Evolutionary conservation across 30 jellyfish, hydroid and myxozoan genomes (phyloP).

Genomic region (Mastigias papua): DNA sequence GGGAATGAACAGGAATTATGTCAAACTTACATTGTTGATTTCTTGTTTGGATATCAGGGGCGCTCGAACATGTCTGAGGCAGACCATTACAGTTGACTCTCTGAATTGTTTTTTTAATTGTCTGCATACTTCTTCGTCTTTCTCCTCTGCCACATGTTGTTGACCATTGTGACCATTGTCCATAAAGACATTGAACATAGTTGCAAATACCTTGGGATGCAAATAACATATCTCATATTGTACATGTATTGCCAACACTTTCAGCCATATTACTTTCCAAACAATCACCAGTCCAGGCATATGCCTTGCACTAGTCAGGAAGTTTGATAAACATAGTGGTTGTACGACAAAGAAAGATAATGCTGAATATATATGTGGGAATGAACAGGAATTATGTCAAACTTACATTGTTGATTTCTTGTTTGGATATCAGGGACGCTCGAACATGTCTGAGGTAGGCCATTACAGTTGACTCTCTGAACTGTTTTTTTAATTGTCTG

Average conservation of each 20-base stretch:
- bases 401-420: conserved; percentile 57
- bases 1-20: too few relatives aligned
- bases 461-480: conserved; percentile 47
- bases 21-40: conserved; percentile 13
- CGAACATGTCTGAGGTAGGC: conserved; percentile 30
- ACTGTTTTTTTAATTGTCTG: conserved; percentile 25
- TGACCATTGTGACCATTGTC: conserved; percentile 41
- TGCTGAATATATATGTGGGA: too few relatives aligned
- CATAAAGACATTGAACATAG: conserved; percentile 43
- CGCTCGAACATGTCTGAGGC: conserved; percentile 7
- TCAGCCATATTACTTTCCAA: too few relatives aligned
- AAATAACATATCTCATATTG: too few relatives aligned
- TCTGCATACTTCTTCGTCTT: conserved; percentile 1
- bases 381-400: too few relatives aligned
- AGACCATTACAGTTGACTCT: conserved; percentile 25
- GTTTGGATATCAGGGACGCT: conserved; percentile 43
- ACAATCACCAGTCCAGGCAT: too few relatives aligned
- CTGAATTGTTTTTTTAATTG: conserved; percentile 3
- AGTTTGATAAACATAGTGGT: too few relatives aligned
- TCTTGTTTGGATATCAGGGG: conserved; percentile 18
- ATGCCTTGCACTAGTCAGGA: too few relatives aligned
- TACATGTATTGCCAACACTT: too few relatives aligned
- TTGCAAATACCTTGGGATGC: too few relatives aligned
- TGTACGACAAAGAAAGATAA: too few relatives aligned
- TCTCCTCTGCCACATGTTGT: conserved; percentile 36